A percentile compares a stretch with the other conserved stretches of the same genome.
Evolutionary conservation across 2,797 vertebrate species (phyloP).

Genomic region (Bradypodion ventrale): DNA sequence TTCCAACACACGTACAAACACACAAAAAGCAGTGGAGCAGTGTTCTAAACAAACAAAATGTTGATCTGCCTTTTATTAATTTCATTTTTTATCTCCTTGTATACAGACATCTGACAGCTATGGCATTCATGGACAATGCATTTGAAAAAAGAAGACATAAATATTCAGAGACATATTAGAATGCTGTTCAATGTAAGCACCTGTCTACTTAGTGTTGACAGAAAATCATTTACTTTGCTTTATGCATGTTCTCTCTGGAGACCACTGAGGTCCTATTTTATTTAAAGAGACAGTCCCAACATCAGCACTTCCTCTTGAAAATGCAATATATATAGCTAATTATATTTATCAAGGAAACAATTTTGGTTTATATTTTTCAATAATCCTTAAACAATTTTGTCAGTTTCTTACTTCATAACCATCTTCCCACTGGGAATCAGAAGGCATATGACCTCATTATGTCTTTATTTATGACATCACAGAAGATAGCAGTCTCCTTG

Average conservation of each 20-base stretch:
- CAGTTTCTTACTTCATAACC: slow-evolving; percentile 65
- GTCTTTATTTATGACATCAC: slow-evolving; percentile 50
- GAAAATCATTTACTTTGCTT: slow-evolving; percentile 94
- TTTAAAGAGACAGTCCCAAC: slow-evolving; percentile 82
- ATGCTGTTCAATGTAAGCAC: slow-evolving; percentile 96
- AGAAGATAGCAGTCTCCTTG: slow-evolving; percentile 14
- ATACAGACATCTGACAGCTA: slow-evolving; percentile 90
- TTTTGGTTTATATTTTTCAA: slow-evolving; percentile 75
- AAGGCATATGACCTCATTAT: slow-evolving; percentile 33
- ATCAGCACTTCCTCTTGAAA: slow-evolving; percentile 74
- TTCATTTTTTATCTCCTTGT: slow-evolving; percentile 85
- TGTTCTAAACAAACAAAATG: slow-evolving; percentile 86
- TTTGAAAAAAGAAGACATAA: slow-evolving; percentile 92
- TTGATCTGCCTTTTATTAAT: slow-evolving; percentile 93
- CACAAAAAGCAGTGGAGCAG: slow-evolving; percentile 53
- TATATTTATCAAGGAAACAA: slow-evolving; percentile 78
- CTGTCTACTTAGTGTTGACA: slow-evolving; percentile 96
- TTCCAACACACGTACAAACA: not conserved
- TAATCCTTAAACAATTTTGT: slow-evolving; percentile 72
- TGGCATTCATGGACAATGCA: slow-evolving; percentile 94
- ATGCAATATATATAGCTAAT: slow-evolving; percentile 77
- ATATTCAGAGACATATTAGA: slow-evolving; percentile 97
- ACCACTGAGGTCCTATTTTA: slow-evolving; percentile 91
- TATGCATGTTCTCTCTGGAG: slow-evolving; percentile 84
- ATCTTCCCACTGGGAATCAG: slow-evolving; percentile 45